Percentiles rank a stretch among this genome's conserved stretches.
phyloP scores from a whole-genome alignment of 2,888 invertebrate species.

The Perithous albicinctus region DNA sequence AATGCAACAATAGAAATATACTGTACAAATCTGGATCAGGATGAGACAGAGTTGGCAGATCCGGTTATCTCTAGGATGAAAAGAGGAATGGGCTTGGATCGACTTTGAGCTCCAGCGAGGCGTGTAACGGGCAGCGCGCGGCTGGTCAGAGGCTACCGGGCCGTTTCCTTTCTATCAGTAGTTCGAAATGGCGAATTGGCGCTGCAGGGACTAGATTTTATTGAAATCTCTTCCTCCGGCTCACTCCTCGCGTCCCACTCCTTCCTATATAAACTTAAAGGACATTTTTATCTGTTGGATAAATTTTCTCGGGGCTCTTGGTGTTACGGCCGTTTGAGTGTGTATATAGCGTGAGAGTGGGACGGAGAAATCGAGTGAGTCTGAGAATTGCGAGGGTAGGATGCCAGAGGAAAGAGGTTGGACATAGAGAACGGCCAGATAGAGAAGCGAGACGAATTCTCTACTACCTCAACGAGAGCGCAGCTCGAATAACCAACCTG shows the following conservation, averaged over 20 bases:
- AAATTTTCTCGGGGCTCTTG: conserved; percentile 77
- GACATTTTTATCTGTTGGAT: conserved; percentile 83
- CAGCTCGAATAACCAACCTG: conserved; percentile 47
- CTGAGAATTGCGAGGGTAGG: conserved; percentile 25
- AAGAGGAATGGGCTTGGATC: conserved; percentile 34
- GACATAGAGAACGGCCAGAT: conserved; percentile 18
- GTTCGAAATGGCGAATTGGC: conserved; percentile 20
- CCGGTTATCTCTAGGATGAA: neutral
- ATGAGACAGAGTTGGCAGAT: neutral
- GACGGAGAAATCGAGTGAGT: conserved; percentile 55
- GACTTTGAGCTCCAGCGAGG: conserved; percentile 80
- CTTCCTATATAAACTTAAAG: conserved; percentile 78
- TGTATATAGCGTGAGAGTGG: conserved; percentile 22
- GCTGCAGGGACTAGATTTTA: conserved; percentile 72
- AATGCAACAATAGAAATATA: neutral
- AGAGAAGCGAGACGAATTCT: conserved; percentile 53
- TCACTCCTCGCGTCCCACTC: conserved; percentile 41
- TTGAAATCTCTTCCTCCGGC: conserved; percentile 80
- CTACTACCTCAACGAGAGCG: conserved; percentile 39
- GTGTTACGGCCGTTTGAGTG: conserved; percentile 53
- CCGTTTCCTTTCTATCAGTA: neutral
- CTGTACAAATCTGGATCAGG: neutral
- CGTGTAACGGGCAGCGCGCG: conserved; percentile 74
- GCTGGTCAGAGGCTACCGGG: neutral
- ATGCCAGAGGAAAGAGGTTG: conserved; percentile 4